phyloP scores from a whole-genome alignment of 2,888 invertebrate species.

The Spialia ferax region DNA sequence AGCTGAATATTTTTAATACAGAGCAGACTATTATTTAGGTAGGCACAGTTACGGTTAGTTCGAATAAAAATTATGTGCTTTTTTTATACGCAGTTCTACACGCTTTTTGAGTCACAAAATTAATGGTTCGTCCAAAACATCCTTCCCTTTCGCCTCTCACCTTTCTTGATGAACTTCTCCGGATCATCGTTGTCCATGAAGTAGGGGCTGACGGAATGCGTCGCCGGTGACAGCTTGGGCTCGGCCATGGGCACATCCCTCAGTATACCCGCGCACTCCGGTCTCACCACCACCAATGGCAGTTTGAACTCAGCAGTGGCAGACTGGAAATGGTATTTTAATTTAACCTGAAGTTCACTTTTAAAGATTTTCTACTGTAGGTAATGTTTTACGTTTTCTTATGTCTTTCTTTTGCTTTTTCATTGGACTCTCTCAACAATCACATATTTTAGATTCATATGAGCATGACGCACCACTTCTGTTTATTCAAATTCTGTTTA shows the following conservation, averaged over 20 bases:
- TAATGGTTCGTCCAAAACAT: neutral
- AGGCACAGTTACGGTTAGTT: too few relatives aligned
- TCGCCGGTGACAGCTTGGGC: constrained; percentile 86
- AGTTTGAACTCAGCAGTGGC: constrained; percentile 90
- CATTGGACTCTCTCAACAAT: neutral
- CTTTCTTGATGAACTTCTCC: constrained; percentile 88
- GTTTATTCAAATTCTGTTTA: neutral
- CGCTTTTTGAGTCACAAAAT: too few relatives aligned
- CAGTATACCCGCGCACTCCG: constrained; percentile 89
- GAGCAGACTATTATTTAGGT: too few relatives aligned
- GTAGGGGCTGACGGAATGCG: constrained; percentile 88
- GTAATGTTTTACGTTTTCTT: neutral
- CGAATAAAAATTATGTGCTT: too few relatives aligned
- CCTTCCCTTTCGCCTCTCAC: constrained; percentile 63
- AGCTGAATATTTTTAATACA: too few relatives aligned
- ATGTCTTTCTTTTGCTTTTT: neutral
- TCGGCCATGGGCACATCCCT: constrained; percentile 87
- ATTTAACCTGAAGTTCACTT: neutral
- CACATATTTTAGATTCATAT: neutral
- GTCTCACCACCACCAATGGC: constrained; percentile 89
- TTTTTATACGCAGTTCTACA: too few relatives aligned
- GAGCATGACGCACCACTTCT: too few relatives aligned
- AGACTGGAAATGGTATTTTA: constrained; percentile 74
- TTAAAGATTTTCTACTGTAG: neutral
- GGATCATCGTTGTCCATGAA: constrained; percentile 89